These are phyloP conservation scores for Tanypteryx hageni DNA, from an alignment of 2,888 invertebrate species.

Conservation along the genomic window DNA sequence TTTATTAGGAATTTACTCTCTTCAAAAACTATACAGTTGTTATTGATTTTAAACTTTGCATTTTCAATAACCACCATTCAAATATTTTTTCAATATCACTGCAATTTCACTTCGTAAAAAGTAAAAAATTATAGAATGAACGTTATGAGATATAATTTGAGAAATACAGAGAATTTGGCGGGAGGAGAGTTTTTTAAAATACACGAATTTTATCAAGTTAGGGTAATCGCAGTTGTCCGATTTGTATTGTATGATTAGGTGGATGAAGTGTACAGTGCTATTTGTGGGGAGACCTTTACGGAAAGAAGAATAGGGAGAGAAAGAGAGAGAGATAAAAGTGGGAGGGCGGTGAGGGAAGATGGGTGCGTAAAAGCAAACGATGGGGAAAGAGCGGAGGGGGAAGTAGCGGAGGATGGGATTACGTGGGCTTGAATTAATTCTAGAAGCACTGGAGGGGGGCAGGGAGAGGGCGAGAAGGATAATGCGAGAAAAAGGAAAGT, in stretches of 20 bases:
- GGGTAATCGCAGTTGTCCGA: background rate
- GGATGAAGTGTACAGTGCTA: background rate
- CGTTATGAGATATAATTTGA: too few species aligned
- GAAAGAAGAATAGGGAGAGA: background rate
- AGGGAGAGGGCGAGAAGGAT: background rate
- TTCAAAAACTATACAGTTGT: too few species aligned
- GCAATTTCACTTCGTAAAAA: too few species aligned
- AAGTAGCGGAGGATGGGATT: background rate
- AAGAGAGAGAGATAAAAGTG: background rate
- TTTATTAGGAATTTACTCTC: too few species aligned
- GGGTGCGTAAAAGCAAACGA: background rate
- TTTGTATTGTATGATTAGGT: background rate
- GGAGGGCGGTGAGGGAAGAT: background rate
- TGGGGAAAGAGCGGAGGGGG: background rate
- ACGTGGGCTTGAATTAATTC: conserved; percentile 34
- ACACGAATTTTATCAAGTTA: background rate
- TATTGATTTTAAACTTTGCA: too few species aligned
- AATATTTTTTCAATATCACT: too few species aligned
- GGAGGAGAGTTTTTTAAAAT: background rate
- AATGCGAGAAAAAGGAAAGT: background rate
- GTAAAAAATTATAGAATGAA: too few species aligned
- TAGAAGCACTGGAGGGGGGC: background rate
- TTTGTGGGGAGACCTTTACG: background rate
- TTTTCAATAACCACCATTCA: too few species aligned
- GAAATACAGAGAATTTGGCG: too few species aligned